Percentiles rank a stretch among this genome's conserved stretches.
Conservation (phyloP, 2,888 invertebrate genomes). For the Agriotes lineatus region DNA sequence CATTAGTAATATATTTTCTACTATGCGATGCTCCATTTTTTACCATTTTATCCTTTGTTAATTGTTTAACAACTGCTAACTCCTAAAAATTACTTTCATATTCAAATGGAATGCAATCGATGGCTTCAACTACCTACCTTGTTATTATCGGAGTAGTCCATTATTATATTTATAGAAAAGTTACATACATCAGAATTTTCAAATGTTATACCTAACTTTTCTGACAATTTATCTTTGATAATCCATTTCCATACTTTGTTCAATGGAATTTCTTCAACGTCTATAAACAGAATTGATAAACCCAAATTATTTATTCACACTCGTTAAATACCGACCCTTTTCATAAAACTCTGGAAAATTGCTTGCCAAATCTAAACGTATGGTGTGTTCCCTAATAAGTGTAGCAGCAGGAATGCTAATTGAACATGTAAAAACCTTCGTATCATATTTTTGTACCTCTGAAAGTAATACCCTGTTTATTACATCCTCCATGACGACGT, state of each 20-base stretch:
- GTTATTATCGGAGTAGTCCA: conserved; percentile 70
- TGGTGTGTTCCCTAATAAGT: conserved; percentile 75
- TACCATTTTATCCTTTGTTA: conserved; percentile 8
- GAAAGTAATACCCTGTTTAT: conserved; percentile 69
- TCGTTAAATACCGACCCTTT: conserved; percentile 59
- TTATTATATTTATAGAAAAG: conserved; percentile 72
- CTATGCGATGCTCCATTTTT: conserved; percentile 70
- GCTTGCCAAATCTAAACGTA: conserved; percentile 71
- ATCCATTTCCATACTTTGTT: conserved; percentile 88
- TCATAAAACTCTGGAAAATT: conserved; percentile 69
- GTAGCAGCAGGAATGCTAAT: conserved; percentile 79
- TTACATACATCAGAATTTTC: conserved; percentile 72
- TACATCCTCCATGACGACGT: conserved; percentile 67
- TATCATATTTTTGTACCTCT: conserved; percentile 72
- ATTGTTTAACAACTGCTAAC: conserved; percentile 11
- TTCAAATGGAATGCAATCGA: background rate
- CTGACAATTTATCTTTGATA: conserved; percentile 72
- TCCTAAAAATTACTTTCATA: conserved; percentile 15
- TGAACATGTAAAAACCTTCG: conserved; percentile 75
- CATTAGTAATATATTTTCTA: conserved; percentile 74
- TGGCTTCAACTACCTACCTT: conserved; percentile 58
- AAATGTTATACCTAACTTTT: conserved; percentile 68
- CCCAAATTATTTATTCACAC: conserved; percentile 41
- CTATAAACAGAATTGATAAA: conserved; percentile 35
- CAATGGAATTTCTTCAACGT: conserved; percentile 68